Evolutionary conservation across 2,113 vertebrate genomes (phyloP).

Genomic region (Agelaius phoeniceus): DNA sequence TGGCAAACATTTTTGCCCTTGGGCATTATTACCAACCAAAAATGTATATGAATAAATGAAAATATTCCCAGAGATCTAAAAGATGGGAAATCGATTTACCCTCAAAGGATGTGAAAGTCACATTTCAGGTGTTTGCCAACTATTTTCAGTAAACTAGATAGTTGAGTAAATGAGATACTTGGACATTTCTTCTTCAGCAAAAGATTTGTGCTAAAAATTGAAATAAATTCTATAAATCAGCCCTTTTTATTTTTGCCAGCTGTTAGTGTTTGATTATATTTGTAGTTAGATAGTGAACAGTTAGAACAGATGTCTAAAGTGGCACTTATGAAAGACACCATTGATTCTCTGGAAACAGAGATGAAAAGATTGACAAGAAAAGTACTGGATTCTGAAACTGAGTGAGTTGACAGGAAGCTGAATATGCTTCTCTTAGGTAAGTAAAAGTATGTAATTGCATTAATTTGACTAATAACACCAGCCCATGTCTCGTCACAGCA

Average conservation of each 20-base stretch:
- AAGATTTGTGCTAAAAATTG: not conserved
- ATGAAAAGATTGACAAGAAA: constrained; percentile 74
- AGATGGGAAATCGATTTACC: not conserved
- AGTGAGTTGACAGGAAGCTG: constrained; percentile 74
- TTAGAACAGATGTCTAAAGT: constrained; percentile 76
- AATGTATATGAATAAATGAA: not conserved
- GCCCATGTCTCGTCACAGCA: not conserved
- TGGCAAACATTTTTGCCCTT: not conserved
- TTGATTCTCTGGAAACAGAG: constrained; percentile 78
- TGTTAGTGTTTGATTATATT: constrained; percentile 20
- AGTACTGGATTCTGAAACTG: constrained; percentile 70
- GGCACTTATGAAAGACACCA: constrained; percentile 73
- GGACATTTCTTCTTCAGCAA: not conserved
- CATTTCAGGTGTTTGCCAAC: not conserved
- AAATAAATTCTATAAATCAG: not conserved
- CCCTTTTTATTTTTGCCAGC: not conserved
- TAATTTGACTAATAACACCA: not conserved
- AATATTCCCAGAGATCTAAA: not conserved
- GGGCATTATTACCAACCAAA: not conserved
- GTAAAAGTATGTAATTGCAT: not conserved
- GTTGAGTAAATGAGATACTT: not conserved
- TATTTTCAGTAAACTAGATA: not conserved
- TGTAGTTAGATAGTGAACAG: constrained; percentile 79
- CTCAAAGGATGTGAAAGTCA: not conserved
- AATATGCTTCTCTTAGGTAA: constrained; percentile 79